phyloP scores from a whole-genome alignment of 1,140 invertebrate genomes.

The Lerema accius region DNA sequence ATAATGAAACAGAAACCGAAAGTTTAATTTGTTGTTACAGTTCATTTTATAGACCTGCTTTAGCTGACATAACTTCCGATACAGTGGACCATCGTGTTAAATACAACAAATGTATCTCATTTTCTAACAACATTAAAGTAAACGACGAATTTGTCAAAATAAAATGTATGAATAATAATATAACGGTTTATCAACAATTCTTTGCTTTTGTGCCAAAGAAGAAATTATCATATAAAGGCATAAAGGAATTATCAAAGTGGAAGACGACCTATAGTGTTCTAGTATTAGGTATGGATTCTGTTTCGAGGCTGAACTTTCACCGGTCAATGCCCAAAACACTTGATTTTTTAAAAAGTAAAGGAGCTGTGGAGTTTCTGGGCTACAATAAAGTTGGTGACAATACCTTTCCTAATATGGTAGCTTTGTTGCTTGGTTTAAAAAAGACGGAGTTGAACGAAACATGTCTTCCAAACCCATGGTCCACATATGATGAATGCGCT shows the following conservation, averaged over 20 bases:
- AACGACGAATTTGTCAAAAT: slow-evolving; percentile 85
- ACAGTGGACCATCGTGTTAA: slow-evolving; percentile 61
- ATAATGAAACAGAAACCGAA: slow-evolving; percentile 59
- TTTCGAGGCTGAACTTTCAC: slow-evolving; percentile 92
- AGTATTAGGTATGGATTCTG: slow-evolving; percentile 92
- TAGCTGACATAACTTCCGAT: slow-evolving; percentile 56
- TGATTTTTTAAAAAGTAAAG: slow-evolving; percentile 83
- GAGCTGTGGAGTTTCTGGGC: slow-evolving; percentile 87
- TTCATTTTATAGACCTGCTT: slow-evolving; percentile 82
- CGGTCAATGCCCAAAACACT: slow-evolving; percentile 90
- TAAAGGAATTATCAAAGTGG: slow-evolving; percentile 23
- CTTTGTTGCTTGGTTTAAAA: slow-evolving; percentile 86
- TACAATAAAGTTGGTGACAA: slow-evolving; percentile 93
- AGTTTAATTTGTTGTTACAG: slow-evolving; percentile 84
- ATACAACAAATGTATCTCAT: slow-evolving; percentile 66
- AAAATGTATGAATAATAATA: slow-evolving; percentile 77
- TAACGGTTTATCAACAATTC: slow-evolving; percentile 85
- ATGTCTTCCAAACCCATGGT: slow-evolving; percentile 83
- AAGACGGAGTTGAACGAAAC: slow-evolving; percentile 82
- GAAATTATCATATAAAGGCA: slow-evolving; percentile 27
- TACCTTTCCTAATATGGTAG: slow-evolving; percentile 91
- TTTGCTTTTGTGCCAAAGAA: slow-evolving; percentile 85
- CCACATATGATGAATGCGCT: slow-evolving; percentile 84
- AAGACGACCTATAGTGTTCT: slow-evolving; percentile 84
- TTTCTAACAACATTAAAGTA: slow-evolving; percentile 64